A percentile compares a stretch with the other conserved stretches of the same genome.
Conservation (phyloP, 2,113 vertebrate species). For the Onychostoma macrolepis region DNA sequence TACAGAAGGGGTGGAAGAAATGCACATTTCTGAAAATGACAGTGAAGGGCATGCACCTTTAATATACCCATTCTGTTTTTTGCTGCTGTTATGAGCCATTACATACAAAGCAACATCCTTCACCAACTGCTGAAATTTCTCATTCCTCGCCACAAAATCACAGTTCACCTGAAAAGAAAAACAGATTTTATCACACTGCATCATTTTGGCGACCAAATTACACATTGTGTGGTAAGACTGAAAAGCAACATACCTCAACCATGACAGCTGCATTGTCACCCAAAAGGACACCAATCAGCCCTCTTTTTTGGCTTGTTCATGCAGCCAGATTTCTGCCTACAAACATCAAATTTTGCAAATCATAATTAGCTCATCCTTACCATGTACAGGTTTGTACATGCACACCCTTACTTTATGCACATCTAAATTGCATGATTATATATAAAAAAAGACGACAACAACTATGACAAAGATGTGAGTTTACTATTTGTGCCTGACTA, state of each 20-base stretch:
- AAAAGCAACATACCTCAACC: conserved; percentile 82
- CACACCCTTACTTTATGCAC: neutral
- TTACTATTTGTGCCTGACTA: neutral
- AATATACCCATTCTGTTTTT: conserved; percentile 69
- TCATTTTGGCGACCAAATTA: neutral
- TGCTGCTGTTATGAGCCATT: conserved; percentile 75
- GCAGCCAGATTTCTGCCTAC: conserved; percentile 83
- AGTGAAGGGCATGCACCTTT: conserved; percentile 73
- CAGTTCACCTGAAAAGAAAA: conserved; percentile 84
- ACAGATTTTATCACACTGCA: conserved; percentile 1
- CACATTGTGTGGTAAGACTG: too few species aligned
- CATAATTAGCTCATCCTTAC: too few species aligned
- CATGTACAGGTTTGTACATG: neutral
- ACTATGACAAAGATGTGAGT: neutral
- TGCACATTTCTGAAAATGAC: neutral
- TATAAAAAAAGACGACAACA: neutral
- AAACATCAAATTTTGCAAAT: neutral
- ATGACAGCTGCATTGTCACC: conserved; percentile 76
- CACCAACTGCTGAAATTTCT: conserved; percentile 87
- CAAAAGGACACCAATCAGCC: conserved; percentile 85
- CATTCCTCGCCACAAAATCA: conserved; percentile 90
- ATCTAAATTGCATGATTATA: too few species aligned
- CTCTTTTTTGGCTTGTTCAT: conserved; percentile 86
- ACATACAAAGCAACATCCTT: conserved; percentile 80
- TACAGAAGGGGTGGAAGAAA: neutral